A percentile compares a stretch with the other conserved stretches of the same genome.
Conservation (phyloP, 2,888 invertebrate genomes). For the Cynaeus angustus region DNA sequence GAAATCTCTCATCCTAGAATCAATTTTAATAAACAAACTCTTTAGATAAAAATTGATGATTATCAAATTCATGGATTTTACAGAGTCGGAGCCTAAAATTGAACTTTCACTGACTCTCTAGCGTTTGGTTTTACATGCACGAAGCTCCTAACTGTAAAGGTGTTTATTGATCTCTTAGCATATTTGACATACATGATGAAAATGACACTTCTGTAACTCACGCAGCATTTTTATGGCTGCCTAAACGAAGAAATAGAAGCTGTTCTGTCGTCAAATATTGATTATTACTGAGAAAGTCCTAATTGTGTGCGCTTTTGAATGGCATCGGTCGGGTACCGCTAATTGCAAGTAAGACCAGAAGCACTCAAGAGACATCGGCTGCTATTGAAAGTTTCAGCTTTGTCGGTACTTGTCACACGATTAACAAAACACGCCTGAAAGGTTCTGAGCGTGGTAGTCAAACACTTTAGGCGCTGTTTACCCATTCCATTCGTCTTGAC, state of each 20-base stretch:
- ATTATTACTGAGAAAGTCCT: constrained; percentile 21
- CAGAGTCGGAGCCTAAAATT: too few species aligned
- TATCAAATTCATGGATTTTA: too few species aligned
- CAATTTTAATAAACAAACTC: too few species aligned
- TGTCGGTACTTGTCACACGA: constrained; percentile 47
- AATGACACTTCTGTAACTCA: background rate
- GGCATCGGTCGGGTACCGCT: constrained; percentile 36
- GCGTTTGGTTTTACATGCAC: too few species aligned
- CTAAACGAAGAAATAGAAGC: constrained; percentile 9
- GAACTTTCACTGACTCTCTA: too few species aligned
- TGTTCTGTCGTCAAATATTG: constrained; percentile 31
- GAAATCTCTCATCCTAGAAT: too few species aligned
- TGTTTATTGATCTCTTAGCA: too few species aligned
- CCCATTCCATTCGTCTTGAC: constrained; percentile 46
- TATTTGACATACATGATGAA: background rate
- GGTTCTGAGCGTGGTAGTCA: constrained; percentile 44
- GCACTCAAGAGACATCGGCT: constrained; percentile 39
- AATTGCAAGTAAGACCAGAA: constrained; percentile 50
- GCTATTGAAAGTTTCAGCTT: constrained; percentile 47
- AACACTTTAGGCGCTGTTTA: constrained; percentile 50
- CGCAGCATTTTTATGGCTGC: constrained; percentile 5
- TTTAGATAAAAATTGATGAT: too few species aligned
- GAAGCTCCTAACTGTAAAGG: too few species aligned
- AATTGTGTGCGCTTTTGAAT: constrained; percentile 35
- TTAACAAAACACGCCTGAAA: constrained; percentile 48